phyloP scores from a whole-genome alignment of 2,113 vertebrate genomes.

The Gopherus flavomarginatus region DNA sequence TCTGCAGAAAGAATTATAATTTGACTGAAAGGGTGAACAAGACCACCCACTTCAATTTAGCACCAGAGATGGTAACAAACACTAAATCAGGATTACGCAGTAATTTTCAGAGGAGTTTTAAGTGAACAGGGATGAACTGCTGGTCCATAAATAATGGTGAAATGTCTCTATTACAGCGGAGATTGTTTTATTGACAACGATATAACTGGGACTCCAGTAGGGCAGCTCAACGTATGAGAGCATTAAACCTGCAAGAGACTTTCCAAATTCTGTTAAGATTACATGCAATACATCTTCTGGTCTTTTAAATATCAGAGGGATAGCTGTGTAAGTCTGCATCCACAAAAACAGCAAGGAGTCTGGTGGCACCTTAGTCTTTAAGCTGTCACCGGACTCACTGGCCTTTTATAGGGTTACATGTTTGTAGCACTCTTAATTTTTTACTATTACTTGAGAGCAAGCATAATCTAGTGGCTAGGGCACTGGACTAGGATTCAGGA shows the following conservation, averaged over 20 bases:
- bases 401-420: not conserved
- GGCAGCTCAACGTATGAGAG: not conserved
- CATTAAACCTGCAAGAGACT: not conserved
- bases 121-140: not conserved
- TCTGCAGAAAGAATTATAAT: not conserved
- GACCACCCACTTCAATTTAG: not conserved
- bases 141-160: not conserved
- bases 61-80: not conserved
- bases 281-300: not conserved
- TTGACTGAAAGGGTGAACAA: not conserved
- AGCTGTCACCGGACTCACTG: no score
- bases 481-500: no score
- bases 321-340: no score
- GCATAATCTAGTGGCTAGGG: not conserved
- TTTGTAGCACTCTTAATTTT: not conserved
- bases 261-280: not conserved
- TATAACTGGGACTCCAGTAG: not conserved
- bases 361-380: no score
- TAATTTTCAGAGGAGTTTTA: rapidly evolving
- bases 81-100: rapidly evolving
- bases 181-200: not conserved
- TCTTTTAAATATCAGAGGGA: not conserved
- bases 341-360: no score
- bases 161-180: not conserved
- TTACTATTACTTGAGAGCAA: not conserved